A percentile compares a stretch with the other conserved stretches of the same genome.
phyloP scores from a whole-genome alignment of 2,888 invertebrate species.

The Melanchra persicariae region DNA sequence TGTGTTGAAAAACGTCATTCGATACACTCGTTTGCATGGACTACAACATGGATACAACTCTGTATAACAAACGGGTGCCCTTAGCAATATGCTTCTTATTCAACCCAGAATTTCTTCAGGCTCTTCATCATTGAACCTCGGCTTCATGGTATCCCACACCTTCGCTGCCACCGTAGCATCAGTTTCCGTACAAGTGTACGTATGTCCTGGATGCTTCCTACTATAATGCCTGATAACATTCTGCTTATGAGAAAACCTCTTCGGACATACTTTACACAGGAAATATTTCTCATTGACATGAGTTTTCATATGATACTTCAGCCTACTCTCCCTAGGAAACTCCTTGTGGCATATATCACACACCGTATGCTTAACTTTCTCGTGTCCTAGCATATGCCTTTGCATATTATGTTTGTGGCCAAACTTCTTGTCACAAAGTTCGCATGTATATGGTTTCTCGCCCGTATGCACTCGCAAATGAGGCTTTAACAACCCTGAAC shows the following conservation, averaged over 20 bases:
- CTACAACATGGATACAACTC: too few relatives aligned
- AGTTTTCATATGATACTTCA: constrained; percentile 81
- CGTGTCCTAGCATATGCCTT: constrained; percentile 75
- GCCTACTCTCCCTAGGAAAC: constrained; percentile 80
- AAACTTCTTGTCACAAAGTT: constrained; percentile 77
- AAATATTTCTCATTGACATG: constrained; percentile 81
- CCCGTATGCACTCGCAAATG: constrained; percentile 78
- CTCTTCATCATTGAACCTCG: constrained; percentile 55
- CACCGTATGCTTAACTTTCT: constrained; percentile 75
- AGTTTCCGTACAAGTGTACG: constrained; percentile 73
- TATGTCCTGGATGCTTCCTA: constrained; percentile 79
- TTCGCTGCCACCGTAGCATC: constrained; percentile 79
- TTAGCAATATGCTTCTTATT: neutral
- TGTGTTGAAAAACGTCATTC: too few relatives aligned
- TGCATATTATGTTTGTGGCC: constrained; percentile 82
- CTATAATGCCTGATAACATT: constrained; percentile 81
- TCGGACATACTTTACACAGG: constrained; percentile 76
- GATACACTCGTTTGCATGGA: too few relatives aligned
- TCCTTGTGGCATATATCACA: constrained; percentile 80
- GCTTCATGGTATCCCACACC: constrained; percentile 76
- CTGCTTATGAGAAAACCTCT: constrained; percentile 81
- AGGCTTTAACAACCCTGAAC: constrained; percentile 66
- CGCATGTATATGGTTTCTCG: constrained; percentile 73
- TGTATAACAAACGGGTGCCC: neutral
- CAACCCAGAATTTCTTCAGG: constrained; percentile 65